These are phyloP conservation scores for Mormyrus lacerda DNA, from an alignment of 2,113 vertebrate genomes.

Conservation along the genomic window DNA sequence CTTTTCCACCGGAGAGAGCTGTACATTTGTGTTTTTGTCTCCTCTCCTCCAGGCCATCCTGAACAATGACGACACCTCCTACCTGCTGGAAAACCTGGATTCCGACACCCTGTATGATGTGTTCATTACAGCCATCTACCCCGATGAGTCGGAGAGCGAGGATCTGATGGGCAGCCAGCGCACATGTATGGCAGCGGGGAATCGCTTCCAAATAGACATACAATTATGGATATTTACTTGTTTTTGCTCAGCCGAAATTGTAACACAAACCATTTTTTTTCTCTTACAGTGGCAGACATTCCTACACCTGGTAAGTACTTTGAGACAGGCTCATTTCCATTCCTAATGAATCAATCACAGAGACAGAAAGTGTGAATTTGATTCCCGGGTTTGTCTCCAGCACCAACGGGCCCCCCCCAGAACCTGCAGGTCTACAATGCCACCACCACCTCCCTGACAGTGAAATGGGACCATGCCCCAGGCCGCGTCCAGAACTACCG, in stretches of 20 bases:
- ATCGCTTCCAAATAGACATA: not conserved
- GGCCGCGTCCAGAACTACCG: slow-evolving; percentile 85
- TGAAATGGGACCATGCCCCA: slow-evolving; percentile 84
- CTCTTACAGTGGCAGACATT: slow-evolving; percentile 61
- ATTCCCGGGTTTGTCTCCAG: slow-evolving; percentile 45
- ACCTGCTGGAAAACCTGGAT: slow-evolving; percentile 76
- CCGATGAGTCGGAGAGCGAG: slow-evolving; percentile 94
- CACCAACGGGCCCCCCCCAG: slow-evolving; percentile 71
- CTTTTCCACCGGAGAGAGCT: not conserved
- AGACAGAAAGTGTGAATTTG: not conserved
- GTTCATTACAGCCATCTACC: slow-evolving; percentile 89
- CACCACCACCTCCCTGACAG: slow-evolving; percentile 79
- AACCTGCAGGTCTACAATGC: slow-evolving; percentile 91
- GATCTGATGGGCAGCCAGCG: slow-evolving; percentile 77
- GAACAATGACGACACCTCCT: slow-evolving; percentile 73
- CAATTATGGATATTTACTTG: not conserved
- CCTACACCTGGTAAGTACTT: slow-evolving; percentile 69
- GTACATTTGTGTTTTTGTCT: not conserved
- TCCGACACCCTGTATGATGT: slow-evolving; percentile 83
- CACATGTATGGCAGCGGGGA: slow-evolving; percentile 70
- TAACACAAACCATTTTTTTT: slow-evolving; percentile 39
- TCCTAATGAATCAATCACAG: not conserved
- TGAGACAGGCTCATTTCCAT: not conserved
- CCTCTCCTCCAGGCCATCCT: slow-evolving; percentile 71
- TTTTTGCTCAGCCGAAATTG: not conserved